Evolutionary conservation across 1,140 invertebrate genomes (phyloP), one percentile per base, ranked within the genome.

Genomic region (Drosophila nasuta): DNA sequence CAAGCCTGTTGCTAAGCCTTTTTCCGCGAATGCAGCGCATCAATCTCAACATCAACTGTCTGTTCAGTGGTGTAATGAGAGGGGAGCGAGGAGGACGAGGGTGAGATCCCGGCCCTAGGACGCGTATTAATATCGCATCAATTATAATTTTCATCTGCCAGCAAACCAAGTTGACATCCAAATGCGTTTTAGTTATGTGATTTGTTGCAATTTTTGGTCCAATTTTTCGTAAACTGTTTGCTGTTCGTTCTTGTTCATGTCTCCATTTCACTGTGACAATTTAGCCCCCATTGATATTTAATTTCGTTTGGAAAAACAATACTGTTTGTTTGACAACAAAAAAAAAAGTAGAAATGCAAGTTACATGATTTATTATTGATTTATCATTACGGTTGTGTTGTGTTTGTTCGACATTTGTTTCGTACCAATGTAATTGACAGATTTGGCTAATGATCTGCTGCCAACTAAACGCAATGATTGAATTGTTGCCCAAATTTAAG

Each of bases 111-210:
- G 65, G 41, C 62, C 52, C 62, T 76, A 73, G 54, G 35, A 73
- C 68, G 69, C 80, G 83, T 83, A 87, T 87, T 87, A 87, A 82
- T 88, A 87, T 88, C 83, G 77, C 83, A 87, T 87, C 83, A 87
- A 87, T 87, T 87, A 87, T 87, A 87, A 87, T 88, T 87, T 87
- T 66, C 77, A 71, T 46, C 56, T 75, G 73, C 54, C 68, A 71
- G 60, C 28, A 63, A 25, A 33, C 65, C 28, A 46, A 73, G 72
- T 67, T 75, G 80, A 88, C 83, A 86, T 67, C 67, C 83, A 77
- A 75, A 83, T 87, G 64, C 77, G 68, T 77, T 83, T 83, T 66
- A 77, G 74, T 67, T 60, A 8, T 66, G 71, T 64, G 63, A 83
- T 79, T 79, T 76, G 76, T 79, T 83, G 81, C 85, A 87, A 57